Percentiles rank a stretch among this genome's conserved stretches.
These are phyloP conservation scores for Chlamydotis undulata DNA, from an alignment of 2,113 vertebrate genomes.

Conservation along the genomic window DNA sequence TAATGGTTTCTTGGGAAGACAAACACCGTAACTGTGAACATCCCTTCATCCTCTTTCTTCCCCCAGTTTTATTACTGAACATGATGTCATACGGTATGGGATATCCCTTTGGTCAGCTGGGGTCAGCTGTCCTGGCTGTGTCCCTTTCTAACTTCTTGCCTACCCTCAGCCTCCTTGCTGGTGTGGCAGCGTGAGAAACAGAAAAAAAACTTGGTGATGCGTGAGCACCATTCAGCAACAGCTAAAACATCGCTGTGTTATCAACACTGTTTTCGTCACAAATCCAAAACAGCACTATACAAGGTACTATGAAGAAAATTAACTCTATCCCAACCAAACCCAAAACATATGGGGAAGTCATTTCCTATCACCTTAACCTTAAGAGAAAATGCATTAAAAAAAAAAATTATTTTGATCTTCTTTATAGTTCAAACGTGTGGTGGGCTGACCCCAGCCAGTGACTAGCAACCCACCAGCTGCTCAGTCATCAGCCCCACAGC, in stretches of 20 bases:
- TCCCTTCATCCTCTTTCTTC: too few relatives aligned
- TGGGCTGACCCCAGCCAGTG: neutral
- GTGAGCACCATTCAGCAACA: neutral
- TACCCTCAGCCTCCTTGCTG: neutral
- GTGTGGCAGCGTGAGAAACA: neutral
- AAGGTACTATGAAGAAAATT: too few relatives aligned
- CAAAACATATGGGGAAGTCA: neutral
- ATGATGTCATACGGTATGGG: too few relatives aligned
- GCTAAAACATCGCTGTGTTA: neutral
- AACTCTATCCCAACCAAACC: too few relatives aligned
- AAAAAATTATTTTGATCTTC: neutral
- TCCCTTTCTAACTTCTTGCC: neutral
- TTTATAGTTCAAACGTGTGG: neutral
- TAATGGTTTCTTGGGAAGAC: rapidly evolving
- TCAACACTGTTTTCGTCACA: neutral
- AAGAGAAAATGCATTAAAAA: neutral
- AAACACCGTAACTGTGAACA: rapidly evolving
- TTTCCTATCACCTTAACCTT: neutral
- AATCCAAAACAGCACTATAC: neutral
- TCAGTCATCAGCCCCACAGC: neutral
- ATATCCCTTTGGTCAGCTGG: too few relatives aligned
- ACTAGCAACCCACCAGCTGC: neutral
- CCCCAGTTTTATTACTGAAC: too few relatives aligned
- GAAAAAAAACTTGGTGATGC: neutral
- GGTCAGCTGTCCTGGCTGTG: too few relatives aligned